phyloP scores from a whole-genome alignment of 2,113 vertebrate genomes.

The Apeltes quadracus region DNA sequence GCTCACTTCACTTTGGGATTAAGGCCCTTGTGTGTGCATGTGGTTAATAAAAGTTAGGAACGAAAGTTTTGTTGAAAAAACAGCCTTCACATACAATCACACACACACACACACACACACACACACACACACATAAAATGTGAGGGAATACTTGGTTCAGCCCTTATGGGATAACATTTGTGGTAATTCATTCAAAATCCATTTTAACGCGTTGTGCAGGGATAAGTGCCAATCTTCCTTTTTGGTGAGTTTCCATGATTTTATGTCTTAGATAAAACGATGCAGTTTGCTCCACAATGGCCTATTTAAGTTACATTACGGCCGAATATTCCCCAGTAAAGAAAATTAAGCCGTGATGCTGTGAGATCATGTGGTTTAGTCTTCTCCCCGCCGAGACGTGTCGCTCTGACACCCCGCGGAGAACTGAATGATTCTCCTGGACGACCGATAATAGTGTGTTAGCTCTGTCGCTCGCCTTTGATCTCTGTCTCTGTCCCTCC shows the following conservation, averaged over 20 bases:
- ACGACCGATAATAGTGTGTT: constrained; percentile 64
- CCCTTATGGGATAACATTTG: constrained; percentile 73
- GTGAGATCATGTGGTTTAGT: constrained; percentile 77
- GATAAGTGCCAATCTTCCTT: constrained; percentile 79
- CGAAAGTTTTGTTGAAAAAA: constrained; percentile 11
- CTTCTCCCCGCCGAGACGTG: constrained; percentile 69
- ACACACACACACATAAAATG: constrained; percentile 19
- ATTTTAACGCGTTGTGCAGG: constrained; percentile 66
- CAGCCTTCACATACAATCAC: not conserved
- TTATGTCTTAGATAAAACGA: constrained; percentile 75
- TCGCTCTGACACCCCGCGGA: constrained; percentile 67
- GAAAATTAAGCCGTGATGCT: constrained; percentile 76
- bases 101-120: constrained; percentile 5
- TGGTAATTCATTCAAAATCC: constrained; percentile 75
- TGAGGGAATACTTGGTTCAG: constrained; percentile 38
- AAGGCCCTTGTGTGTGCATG: constrained; percentile 15
- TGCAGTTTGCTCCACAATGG: constrained; percentile 73
- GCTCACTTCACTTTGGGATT: constrained; percentile 29
- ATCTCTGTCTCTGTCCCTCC: constrained; percentile 17
- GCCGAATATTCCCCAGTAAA: constrained; percentile 76
- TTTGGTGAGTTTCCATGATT: constrained; percentile 76
- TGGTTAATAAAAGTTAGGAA: constrained; percentile 42
- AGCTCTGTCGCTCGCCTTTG: constrained; percentile 22
- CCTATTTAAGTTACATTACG: constrained; percentile 81
- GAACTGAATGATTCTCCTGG: constrained; percentile 70